Evolutionary conservation across 2,797 vertebrate genomes (phyloP).

Genomic region (Rhinella marina): DNA sequence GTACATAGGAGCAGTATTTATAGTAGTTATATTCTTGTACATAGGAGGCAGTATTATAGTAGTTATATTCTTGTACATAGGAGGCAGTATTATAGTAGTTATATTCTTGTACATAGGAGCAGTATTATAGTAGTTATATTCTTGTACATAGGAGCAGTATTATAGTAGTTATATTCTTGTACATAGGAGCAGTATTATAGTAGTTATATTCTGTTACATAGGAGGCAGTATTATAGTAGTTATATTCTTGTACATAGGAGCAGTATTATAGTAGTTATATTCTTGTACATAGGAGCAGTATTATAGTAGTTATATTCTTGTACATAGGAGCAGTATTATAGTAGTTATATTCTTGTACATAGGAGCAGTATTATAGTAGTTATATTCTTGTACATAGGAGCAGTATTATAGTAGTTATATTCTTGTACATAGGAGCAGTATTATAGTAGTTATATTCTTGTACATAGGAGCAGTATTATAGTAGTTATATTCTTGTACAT

Average conservation of each 20-base stretch:
- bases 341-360: slow-evolving; percentile 6
- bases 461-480: slow-evolving; percentile 17
- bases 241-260: not conserved
- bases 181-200: slow-evolving; percentile 10
- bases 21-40: not conserved
- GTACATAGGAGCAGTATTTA: not conserved
- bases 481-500: slow-evolving; percentile 17
- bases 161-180: slow-evolving; percentile 25
- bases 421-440: not conserved
- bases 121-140: slow-evolving; percentile 21
- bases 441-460: slow-evolving; percentile 1
- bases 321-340: not conserved
- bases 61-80: slow-evolving; percentile 12
- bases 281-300: not conserved
- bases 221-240: slow-evolving; percentile 3
- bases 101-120: slow-evolving; percentile 7
- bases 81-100: slow-evolving; percentile 13
- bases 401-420: slow-evolving; percentile 4
- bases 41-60: slow-evolving; percentile 5
- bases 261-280: slow-evolving; percentile 2
- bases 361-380: slow-evolving; percentile 8
- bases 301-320: slow-evolving; percentile 8
- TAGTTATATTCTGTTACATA: slow-evolving; percentile 2
- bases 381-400: not conserved
- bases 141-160: not conserved